A percentile compares a stretch with the other conserved stretches of the same genome.
Conservation (phyloP, 2,113 vertebrate genomes). For the Eublepharis macularius region DNA sequence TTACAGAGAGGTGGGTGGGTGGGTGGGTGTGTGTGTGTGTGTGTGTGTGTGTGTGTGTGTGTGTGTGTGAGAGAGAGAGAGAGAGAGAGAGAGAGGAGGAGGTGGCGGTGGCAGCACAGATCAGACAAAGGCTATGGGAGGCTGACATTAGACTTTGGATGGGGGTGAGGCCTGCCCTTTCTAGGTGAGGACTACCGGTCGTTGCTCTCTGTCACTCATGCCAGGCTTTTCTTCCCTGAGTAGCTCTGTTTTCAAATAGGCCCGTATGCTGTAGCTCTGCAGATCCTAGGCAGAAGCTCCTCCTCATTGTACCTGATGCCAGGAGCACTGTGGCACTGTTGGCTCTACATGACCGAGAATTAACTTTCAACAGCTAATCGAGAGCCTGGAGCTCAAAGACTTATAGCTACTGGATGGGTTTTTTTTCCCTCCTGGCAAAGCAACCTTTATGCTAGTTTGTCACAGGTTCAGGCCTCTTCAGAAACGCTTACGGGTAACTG, state of each 20-base stretch:
- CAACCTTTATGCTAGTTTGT: constrained; percentile 77
- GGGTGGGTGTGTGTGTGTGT: no score
- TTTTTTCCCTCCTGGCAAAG: constrained; percentile 56
- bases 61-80: no score
- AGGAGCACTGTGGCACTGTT: constrained; percentile 51
- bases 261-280: constrained; percentile 13
- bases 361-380: constrained; percentile 70
- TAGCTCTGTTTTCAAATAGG: constrained; percentile 69
- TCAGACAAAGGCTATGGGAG: constrained; percentile 10
- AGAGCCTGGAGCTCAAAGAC: constrained; percentile 53
- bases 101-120: constrained; percentile 26
- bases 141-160: background rate
- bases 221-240: constrained; percentile 50
- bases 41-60: no score
- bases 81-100: constrained; percentile 42
- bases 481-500: constrained; percentile 61
- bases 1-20: no score
- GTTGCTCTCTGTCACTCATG: constrained; percentile 45
- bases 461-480: constrained; percentile 74
- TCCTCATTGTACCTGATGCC: constrained; percentile 34
- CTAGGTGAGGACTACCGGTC: constrained; percentile 24
- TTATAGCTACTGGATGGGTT: constrained; percentile 52
- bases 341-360: constrained; percentile 72
- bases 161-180: constrained; percentile 28
- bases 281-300: constrained; percentile 45